Base-by-base conservation (phyloP, 2,113 vertebrate species). In the Vicugna pacos region DNA sequence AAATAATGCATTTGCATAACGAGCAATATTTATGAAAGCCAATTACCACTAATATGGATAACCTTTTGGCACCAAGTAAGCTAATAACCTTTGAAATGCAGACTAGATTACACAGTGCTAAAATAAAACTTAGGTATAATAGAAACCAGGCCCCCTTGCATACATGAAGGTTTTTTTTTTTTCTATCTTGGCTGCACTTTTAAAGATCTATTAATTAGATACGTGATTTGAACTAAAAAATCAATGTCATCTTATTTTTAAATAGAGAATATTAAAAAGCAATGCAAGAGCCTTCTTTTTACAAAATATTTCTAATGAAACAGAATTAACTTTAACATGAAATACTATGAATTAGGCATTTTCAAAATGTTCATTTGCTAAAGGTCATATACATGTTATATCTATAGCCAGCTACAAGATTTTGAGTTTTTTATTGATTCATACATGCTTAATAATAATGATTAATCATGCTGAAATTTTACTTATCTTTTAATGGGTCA, bases 1-100 rank as follows among this genome's bases (percentile, higher is more conserved):
- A 97, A 97, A 97, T 96, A 98, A 95, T 95, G 3, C 30, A 97
- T 98, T 96, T 95, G 48, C 89, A 97, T 97, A 97, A 96, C 95
- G 87, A 97, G 48, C 11, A 88, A 96, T 96, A 97, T 94, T 97
- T 95, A 94, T 97, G 96, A 97, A 97, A 98, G 65, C 83, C 84
- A 95, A 95, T 98, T 97, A 97, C 54, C 3, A 6, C 96, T 97
- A 97, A 97, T 95, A 96, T 15, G 38, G 30, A 42, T 97, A 95
- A 98, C 95, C 97, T 97, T 97, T 97, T 97, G 95, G 76, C 96
- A 97, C 91, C 38, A 80, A 83, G 46, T 94, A 85, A 60, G 95
- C 79, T 97, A 97, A 97, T 96, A 97, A 95, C 54, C 58, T 96
- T 97, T 93, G 58, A 97, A 97, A 96, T 93, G 72, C 92, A 38